Base-by-base conservation (phyloP, 2,888 invertebrate genomes). In the Noctua pronuba region DNA sequence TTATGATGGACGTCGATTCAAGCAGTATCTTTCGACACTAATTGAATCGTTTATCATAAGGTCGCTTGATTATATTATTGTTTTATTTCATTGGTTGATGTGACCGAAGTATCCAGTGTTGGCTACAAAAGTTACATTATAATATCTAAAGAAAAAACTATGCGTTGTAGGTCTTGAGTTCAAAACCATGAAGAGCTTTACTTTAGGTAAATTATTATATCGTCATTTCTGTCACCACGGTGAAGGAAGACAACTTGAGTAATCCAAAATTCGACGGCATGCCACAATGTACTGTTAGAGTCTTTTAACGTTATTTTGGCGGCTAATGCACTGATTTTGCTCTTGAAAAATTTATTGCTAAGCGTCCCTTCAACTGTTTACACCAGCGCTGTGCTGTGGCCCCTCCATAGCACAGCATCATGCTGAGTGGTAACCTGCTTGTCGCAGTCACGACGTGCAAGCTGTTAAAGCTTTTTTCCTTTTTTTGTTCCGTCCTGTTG, bases 31-130 rank as follows among this genome's bases (percentile, higher is more conserved):
- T 62, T 67, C 21, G 79, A 83, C 84, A 68, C 49, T 81, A 83
- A 81, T 67, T 83, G 79, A 72, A 66, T 83, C n/a, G 41, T 77
- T 82, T 82, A 64, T 76, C 24, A 65, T 75, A 67, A 52, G 28
- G 31, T 16, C 21, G 10, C 28, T 77, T 80, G n/a, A 55, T 76
- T 35, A 65, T 28, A 31, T 41, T 49, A 64, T 68, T 68, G 31
- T 68, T 75, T 52, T 60, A 16, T 52, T 60, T 75, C n/a, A 31
- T 52, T 38, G 13, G 11, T 38, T 21, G 18, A 13, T 38, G 16
- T 74, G 64, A 55, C 38, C 2, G 24, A 21, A 4, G 7, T 8
- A 65, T 4, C 7, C 35, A 35, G 31, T 31, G 13, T 10, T 31
- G 18, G 31, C 1, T 21, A 4, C 2, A 21, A 6, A 58, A 28